Conservation (phyloP, 2,113 vertebrate genomes). For the Lethenteron reissneri region DNA sequence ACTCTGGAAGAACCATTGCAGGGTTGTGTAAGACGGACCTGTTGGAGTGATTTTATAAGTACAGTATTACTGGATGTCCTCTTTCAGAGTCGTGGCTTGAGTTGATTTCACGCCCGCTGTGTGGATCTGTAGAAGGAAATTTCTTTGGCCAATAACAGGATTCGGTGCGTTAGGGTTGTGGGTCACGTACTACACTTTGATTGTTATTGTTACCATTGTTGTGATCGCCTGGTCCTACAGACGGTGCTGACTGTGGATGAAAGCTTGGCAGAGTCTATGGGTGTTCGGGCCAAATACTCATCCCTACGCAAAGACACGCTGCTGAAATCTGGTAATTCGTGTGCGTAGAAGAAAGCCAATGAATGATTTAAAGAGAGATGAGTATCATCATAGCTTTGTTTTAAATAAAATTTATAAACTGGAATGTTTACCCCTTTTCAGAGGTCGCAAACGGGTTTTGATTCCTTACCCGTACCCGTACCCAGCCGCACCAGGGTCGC, state of each 20-base stretch:
- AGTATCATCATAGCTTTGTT: too few species aligned
- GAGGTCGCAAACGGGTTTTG: too few species aligned
- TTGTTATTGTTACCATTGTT: not conserved
- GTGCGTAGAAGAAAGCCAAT: too few species aligned
- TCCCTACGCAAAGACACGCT: slow-evolving; percentile 67
- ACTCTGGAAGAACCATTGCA: too few species aligned
- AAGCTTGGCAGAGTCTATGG: slow-evolving; percentile 79
- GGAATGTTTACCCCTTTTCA: too few species aligned
- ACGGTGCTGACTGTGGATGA: slow-evolving; percentile 76
- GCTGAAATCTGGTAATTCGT: slow-evolving; percentile 51
- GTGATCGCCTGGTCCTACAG: slow-evolving; percentile 20
- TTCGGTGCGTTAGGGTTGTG: too few species aligned
- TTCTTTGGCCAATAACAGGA: not conserved
- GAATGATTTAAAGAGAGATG: too few species aligned
- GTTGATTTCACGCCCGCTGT: not conserved
- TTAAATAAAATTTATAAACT: too few species aligned
- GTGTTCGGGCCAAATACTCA: slow-evolving; percentile 66
- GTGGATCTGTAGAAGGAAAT: not conserved
- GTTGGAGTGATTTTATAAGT: not conserved
- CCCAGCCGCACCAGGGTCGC: too few species aligned
- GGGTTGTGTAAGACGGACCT: too few species aligned
- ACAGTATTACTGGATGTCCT: not conserved
- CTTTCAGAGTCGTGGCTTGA: not conserved
- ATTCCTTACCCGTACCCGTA: too few species aligned
- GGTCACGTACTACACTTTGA: too few species aligned